Conservation (phyloP, 2,113 vertebrate species). For the Psilopsiagon aurifrons region DNA sequence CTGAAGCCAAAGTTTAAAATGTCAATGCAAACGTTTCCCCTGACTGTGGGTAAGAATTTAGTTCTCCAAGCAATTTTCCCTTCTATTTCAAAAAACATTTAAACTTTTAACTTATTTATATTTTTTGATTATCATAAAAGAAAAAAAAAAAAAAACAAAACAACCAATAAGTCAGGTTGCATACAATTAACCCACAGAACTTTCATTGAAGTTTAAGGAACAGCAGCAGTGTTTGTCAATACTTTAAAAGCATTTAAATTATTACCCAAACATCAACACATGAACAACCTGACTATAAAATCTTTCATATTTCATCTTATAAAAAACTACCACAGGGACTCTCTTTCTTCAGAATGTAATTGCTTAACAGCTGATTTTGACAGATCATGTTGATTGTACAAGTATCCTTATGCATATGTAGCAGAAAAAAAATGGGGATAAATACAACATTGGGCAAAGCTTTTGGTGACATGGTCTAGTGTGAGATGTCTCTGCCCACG, state of each 20-base stretch:
- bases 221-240: neutral
- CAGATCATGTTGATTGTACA: neutral
- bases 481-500: neutral
- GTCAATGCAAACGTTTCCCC: neutral
- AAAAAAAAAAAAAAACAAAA: neutral
- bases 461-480: neutral
- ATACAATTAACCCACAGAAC: neutral
- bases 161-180: neutral
- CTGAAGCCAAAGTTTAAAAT: neutral
- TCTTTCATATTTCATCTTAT: neutral
- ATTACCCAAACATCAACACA: neutral
- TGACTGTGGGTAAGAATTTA: neutral
- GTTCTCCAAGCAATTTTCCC: neutral
- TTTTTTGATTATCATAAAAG: neutral
- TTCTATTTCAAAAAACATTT: neutral
- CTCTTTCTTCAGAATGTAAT: neutral
- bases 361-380: neutral
- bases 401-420: neutral
- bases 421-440: neutral
- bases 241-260: neutral
- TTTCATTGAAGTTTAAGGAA: neutral
- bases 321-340: neutral
- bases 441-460: neutral
- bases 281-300: neutral
- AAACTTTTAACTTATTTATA: neutral